Evolutionary conservation across 2,113 vertebrate species (phyloP).

Genomic region (Hydrolagus affinis): DNA sequence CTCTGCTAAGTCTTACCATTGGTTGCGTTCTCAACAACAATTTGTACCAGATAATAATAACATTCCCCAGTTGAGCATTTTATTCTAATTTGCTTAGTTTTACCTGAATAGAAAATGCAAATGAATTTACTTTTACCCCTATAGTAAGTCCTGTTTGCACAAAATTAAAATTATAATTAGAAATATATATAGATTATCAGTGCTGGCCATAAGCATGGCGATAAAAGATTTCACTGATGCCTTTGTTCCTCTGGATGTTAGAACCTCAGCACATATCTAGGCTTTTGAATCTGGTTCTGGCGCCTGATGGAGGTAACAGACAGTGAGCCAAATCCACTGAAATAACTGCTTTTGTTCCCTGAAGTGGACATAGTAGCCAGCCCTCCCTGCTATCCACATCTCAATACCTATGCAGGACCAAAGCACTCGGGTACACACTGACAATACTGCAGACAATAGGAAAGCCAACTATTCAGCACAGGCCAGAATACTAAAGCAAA

Average conservation of each 20-base stretch:
- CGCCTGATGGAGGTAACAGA: slow-evolving; percentile 27
- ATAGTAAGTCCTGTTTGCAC: neutral
- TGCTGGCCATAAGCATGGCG: neutral
- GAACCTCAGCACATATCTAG: slow-evolving; percentile 7
- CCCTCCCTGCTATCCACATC: slow-evolving; percentile 25
- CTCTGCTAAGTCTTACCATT: no score
- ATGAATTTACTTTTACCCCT: neutral
- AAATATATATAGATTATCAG: neutral
- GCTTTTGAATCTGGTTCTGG: slow-evolving; percentile 15
- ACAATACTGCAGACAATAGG: slow-evolving; percentile 28
- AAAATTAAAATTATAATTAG: neutral
- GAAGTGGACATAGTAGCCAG: slow-evolving; percentile 3
- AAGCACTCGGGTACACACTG: slow-evolving; percentile 17
- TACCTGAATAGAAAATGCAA: neutral
- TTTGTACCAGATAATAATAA: no score
- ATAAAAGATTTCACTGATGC: slow-evolving; percentile 11
- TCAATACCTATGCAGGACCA: slow-evolving; percentile 17
- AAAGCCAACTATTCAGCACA: slow-evolving; percentile 18
- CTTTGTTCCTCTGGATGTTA: slow-evolving; percentile 15
- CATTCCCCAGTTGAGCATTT: neutral
- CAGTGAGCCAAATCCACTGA: slow-evolving; percentile 24
- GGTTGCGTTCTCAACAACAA: no score
- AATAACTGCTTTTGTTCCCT: slow-evolving; percentile 26
- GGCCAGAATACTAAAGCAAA: slow-evolving; percentile 12
- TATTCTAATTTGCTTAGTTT: neutral